Conservation (phyloP, 2,113 vertebrate genomes). For the Pristiophorus japonicus region DNA sequence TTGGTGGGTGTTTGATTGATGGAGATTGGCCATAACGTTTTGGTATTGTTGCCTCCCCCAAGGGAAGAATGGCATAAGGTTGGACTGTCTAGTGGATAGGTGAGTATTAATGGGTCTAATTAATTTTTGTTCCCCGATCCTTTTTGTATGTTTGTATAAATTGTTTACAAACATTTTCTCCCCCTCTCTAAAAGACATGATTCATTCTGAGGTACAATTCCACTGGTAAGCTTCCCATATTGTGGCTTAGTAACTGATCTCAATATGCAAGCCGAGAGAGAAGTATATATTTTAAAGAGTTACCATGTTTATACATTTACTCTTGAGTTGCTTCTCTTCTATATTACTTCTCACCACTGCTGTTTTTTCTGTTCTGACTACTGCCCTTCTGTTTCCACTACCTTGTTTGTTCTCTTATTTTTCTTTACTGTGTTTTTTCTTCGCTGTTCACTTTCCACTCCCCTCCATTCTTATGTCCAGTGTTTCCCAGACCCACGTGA, state of each 20-base stretch:
- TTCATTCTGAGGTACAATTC: background rate
- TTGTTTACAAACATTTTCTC: background rate
- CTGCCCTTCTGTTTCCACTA: background rate
- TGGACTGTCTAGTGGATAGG: background rate
- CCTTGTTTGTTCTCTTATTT: background rate
- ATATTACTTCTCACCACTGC: background rate
- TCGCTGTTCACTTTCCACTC: background rate
- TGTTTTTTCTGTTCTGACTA: background rate
- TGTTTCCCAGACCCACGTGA: background rate
- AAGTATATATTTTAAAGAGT: background rate
- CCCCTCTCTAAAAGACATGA: background rate
- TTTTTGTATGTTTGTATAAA: background rate
- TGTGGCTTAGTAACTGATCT: background rate
- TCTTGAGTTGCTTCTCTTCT: background rate
- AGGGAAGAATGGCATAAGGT: background rate
- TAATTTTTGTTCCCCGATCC: background rate
- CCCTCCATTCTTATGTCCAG: background rate
- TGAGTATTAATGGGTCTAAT: background rate
- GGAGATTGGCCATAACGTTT: background rate
- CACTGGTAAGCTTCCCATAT: background rate
- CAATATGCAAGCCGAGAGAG: background rate
- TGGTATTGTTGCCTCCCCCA: background rate
- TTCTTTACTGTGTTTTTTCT: background rate
- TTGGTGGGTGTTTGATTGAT: background rate
- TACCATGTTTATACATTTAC: background rate